phyloP scores from a whole-genome alignment of 2,797 vertebrate genomes.

The Gadopsis marmoratus region DNA sequence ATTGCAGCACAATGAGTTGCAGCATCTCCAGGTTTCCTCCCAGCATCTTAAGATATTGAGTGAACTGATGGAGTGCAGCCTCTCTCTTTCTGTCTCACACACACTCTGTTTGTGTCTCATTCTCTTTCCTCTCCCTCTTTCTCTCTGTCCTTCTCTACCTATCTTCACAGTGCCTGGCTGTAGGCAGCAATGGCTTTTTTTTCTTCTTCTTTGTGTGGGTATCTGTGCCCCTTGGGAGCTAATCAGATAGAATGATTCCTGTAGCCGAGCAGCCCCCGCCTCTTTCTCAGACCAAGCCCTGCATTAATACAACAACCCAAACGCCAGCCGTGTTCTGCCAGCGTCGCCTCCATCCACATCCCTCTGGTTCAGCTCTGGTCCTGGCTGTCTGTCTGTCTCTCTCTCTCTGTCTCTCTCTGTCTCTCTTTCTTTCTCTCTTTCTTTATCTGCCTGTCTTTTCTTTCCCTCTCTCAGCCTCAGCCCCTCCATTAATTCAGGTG shows the following conservation, averaged over 20 bases:
- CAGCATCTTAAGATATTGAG: slow-evolving; percentile 69
- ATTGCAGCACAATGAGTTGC: slow-evolving; percentile 67
- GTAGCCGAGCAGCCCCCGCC: slow-evolving; percentile 66
- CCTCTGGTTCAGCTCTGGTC: slow-evolving; percentile 22
- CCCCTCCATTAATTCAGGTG: slow-evolving; percentile 80
- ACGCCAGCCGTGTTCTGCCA: slow-evolving; percentile 36
- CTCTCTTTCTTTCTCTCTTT: slow-evolving; percentile 48
- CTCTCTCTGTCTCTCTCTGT: slow-evolving; percentile 19
- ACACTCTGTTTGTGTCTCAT: slow-evolving; percentile 26
- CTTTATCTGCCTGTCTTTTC: slow-evolving; percentile 27
- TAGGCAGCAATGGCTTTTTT: slow-evolving; percentile 60
- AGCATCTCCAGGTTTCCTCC: slow-evolving; percentile 66
- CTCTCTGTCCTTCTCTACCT: slow-evolving; percentile 48
- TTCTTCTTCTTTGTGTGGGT: slow-evolving; percentile 72
- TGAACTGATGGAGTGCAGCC: slow-evolving; percentile 53
- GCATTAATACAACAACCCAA: slow-evolving; percentile 69
- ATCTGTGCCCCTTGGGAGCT: slow-evolving; percentile 78
- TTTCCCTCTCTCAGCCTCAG: slow-evolving; percentile 46
- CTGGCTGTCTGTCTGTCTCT: slow-evolving; percentile 36
- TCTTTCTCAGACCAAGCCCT: slow-evolving; percentile 60
- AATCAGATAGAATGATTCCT: slow-evolving; percentile 84
- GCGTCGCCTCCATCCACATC: slow-evolving; percentile 36
- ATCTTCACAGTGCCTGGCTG: slow-evolving; percentile 59
- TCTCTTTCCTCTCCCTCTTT: slow-evolving; percentile 31
- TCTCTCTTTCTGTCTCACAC: slow-evolving; percentile 43